These are phyloP conservation scores for Psittacula echo DNA, from an alignment of 2,797 vertebrate genomes.

Conservation along the genomic window DNA sequence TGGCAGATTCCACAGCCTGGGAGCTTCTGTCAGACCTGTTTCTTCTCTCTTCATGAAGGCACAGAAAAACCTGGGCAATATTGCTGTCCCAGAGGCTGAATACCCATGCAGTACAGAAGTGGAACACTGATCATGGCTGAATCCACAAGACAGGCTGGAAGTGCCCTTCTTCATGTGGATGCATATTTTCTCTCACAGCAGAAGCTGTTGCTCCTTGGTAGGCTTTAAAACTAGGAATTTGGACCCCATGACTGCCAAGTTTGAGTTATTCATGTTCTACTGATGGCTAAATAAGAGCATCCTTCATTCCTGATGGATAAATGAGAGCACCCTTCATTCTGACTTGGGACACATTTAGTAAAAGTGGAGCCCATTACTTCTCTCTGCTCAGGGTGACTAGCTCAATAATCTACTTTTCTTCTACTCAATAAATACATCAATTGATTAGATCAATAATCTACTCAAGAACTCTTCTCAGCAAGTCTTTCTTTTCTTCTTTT, in stretches of 20 bases:
- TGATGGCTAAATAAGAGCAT: not conserved
- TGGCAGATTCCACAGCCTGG: not conserved
- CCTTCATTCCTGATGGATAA: not conserved
- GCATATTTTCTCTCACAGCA: not conserved
- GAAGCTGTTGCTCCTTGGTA: not conserved
- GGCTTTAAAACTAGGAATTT: not conserved
- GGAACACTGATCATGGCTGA: not conserved
- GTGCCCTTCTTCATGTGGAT: not conserved
- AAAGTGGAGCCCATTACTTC: not conserved
- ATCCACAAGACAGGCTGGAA: not conserved
- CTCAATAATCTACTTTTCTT: not conserved
- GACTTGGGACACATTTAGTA: not conserved
- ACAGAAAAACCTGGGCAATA: not conserved
- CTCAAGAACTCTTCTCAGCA: not conserved
- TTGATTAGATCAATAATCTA: not conserved
- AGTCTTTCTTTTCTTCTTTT: not conserved
- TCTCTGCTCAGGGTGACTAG: fast-evolving
- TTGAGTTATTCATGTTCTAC: not conserved
- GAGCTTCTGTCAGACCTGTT: not conserved
- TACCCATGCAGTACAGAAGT: not conserved
- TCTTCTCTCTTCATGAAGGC: not conserved
- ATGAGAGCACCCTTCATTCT: not conserved
- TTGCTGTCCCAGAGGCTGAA: not conserved
- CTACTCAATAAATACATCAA: not conserved
- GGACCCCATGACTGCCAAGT: not conserved